Base-by-base conservation (phyloP, 1,140 invertebrate genomes). In the Drosophila rhopaloa region DNA sequence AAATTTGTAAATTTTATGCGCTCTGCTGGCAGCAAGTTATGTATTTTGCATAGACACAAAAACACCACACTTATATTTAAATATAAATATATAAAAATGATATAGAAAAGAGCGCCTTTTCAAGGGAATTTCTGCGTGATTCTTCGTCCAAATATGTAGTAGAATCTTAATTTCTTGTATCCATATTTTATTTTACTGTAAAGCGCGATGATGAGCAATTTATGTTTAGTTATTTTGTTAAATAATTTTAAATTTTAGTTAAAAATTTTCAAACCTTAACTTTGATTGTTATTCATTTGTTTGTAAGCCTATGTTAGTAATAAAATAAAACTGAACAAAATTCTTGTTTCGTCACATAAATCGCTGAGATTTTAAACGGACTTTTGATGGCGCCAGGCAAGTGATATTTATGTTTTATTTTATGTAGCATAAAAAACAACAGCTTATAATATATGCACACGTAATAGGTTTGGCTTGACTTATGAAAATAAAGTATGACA, bases 191-290 rank as follows among this genome's bases (percentile, higher is more conserved):
- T 41, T 56, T 70, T 41, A 50, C 14, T 48, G 35, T 83, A 19
- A 82, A 77, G 27, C 40, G 55, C 62, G 65, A 14, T 16, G 53
- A 46, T 35, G 55, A 58, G 16, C 44, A 35, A 60, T 77, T 88
- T 76, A 65, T 61, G 38, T 57, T 63, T 79, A 81, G 60, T 75
- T 85, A 78, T 61, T 79, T 77, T 88, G 84, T 88, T 89, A 84
- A 77, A 88, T 89, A 86, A 85, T 88, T 89, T 84, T 84, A 88
- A 80, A 68, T 5, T 74, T 89, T 88, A 79, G 75, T 88, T 79
- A 40, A 81, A 74, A 44, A 40, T 44, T 65, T 81, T 80, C 32
- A 61, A 24, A 38, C 44, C 51, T 65, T 71, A 57, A 70, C 37
- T 29, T 67, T 46, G 54, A 57, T 82, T 86, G 82, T 86, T 86